Conservation (phyloP, 2,113 vertebrate genomes). For the Nerophis ophidion region DNA sequence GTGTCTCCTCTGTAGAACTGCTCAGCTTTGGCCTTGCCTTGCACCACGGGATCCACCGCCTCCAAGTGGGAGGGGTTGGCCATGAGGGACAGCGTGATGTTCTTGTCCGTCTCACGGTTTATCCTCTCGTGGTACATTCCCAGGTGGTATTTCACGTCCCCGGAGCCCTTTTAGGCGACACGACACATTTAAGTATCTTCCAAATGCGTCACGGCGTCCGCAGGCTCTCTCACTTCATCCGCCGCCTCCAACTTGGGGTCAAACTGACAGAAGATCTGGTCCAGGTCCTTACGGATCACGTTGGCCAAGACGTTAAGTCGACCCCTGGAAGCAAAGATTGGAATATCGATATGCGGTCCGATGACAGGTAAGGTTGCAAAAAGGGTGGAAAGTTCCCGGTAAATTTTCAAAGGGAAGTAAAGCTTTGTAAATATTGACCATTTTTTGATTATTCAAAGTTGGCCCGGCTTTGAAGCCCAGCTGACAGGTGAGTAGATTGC, state of each 20-base stretch:
- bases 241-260: slow-evolving; percentile 88
- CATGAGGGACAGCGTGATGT: slow-evolving; percentile 85
- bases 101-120: slow-evolving; percentile 82
- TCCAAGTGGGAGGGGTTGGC: slow-evolving; percentile 91
- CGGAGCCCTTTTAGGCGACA: slow-evolving; percentile 70
- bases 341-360: neutral
- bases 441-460: too few relatives aligned
- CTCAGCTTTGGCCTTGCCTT: slow-evolving; percentile 93
- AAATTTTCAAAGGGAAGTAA: too few relatives aligned
- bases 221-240: slow-evolving; percentile 75
- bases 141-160: slow-evolving; percentile 90
- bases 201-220: neutral
- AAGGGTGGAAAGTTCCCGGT: too few relatives aligned
- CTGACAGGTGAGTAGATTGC: too few relatives aligned
- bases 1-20: slow-evolving; percentile 92
- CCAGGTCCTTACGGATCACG: slow-evolving; percentile 87
- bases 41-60: slow-evolving; percentile 87
- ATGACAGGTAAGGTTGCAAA: too few relatives aligned
- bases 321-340: slow-evolving; percentile 66
- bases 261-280: slow-evolving; percentile 93
- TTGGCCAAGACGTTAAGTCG: slow-evolving; percentile 89
- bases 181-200: neutral
- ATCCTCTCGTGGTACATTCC: slow-evolving; percentile 91
- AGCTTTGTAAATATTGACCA: too few relatives aligned
- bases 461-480: too few relatives aligned